Percentiles rank a stretch among this genome's conserved stretches.
Conservation (phyloP, 2,113 vertebrate genomes). For the Heloderma charlesbogerti region DNA sequence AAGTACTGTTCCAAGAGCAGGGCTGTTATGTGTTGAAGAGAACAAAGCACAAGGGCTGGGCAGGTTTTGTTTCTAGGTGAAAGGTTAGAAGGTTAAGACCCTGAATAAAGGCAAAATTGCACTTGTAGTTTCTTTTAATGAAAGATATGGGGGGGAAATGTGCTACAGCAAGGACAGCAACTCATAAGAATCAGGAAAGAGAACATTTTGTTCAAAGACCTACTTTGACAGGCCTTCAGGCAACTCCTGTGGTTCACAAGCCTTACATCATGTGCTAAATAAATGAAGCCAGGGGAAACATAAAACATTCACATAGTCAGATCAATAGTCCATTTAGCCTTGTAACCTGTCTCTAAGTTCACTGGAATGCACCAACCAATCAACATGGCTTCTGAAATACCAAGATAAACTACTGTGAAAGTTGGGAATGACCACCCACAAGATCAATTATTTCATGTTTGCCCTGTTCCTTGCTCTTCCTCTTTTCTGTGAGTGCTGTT, state of each 20-base stretch:
- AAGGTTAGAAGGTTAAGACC: not conserved
- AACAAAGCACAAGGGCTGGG: not conserved
- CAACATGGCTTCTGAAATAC: not conserved
- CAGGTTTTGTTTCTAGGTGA: conserved; percentile 12
- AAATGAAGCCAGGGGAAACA: not conserved
- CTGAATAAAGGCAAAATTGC: not conserved
- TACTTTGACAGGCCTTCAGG: not conserved
- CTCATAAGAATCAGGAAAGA: not conserved
- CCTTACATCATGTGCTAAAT: not conserved
- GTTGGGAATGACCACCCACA: not conserved
- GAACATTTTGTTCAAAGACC: accelerated
- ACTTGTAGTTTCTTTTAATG: not conserved
- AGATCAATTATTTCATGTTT: not conserved
- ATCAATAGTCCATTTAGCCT: not conserved
- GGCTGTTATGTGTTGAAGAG: not conserved
- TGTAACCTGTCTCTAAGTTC: not conserved
- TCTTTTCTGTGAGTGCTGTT: not conserved
- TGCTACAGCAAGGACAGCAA: not conserved
- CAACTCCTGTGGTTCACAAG: not conserved
- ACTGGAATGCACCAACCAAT: not conserved
- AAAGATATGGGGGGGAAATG: not conserved
- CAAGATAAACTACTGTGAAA: not conserved
- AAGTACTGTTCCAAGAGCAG: not conserved
- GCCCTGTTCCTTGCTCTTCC: not conserved
- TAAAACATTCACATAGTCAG: not conserved